Evolutionary conservation across 2,113 vertebrate species (phyloP).

Genomic region (Mesocricetus auratus): DNA sequence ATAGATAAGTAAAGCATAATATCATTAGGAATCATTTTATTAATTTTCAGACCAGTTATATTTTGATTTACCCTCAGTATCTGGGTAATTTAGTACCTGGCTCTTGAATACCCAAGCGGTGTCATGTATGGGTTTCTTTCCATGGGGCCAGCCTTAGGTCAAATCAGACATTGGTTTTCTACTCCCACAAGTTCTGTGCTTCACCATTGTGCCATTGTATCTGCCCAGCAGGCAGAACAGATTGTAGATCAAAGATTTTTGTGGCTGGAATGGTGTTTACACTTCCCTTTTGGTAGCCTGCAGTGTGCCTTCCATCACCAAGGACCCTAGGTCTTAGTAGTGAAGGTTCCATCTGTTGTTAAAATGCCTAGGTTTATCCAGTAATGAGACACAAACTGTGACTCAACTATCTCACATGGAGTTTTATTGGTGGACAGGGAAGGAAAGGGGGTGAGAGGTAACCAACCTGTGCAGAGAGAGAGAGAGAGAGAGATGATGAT

Average conservation of each 20-base stretch:
- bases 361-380: too few species aligned
- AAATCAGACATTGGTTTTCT: neutral
- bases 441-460: too few species aligned
- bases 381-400: too few species aligned
- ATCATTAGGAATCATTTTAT: neutral
- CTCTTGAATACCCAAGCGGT: too few species aligned
- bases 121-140: neutral
- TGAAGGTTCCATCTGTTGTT: too few species aligned
- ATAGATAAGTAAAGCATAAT: neutral
- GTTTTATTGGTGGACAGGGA: too few species aligned
- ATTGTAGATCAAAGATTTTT: neutral
- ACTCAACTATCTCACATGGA: too few species aligned
- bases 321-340: neutral
- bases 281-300: neutral
- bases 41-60: neutral
- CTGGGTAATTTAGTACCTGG: neutral
- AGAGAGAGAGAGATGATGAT: too few species aligned
- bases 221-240: neutral
- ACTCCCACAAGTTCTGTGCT: neutral
- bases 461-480: too few species aligned
- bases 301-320: neutral
- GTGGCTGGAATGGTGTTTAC: neutral
- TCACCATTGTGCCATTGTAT: neutral
- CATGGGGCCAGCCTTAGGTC: neutral
- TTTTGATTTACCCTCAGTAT: neutral